phyloP scores from a whole-genome alignment of 2,113 vertebrate species.

The Steatornis caripensis region DNA sequence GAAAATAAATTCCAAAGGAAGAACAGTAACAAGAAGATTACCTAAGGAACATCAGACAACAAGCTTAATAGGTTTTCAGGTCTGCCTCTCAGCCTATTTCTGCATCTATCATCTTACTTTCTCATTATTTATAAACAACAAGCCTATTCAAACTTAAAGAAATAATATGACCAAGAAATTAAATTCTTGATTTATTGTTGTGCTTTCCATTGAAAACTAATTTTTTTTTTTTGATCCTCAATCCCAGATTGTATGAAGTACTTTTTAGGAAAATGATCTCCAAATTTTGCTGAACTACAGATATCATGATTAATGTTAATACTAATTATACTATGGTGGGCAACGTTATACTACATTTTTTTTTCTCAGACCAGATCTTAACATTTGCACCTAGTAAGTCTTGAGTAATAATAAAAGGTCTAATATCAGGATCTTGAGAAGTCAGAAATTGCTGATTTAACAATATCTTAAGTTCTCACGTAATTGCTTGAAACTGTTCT shows the following conservation, averaged over 20 bases:
- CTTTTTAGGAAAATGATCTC: background rate
- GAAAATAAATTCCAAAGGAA: background rate
- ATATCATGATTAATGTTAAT: background rate
- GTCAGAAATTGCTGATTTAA: background rate
- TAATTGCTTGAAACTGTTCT: background rate
- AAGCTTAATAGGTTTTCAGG: background rate
- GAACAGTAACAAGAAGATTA: background rate
- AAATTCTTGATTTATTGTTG: background rate
- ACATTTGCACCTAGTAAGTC: background rate
- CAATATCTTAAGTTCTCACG: background rate
- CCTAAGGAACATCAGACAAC: background rate
- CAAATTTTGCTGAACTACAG: background rate
- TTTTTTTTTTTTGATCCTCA: background rate
- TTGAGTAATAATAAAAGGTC: background rate
- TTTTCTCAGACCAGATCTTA: background rate
- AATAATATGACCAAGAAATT: background rate
- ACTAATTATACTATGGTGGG: background rate
- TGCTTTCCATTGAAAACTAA: background rate
- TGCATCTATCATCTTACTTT: background rate
- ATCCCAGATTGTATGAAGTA: background rate
- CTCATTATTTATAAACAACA: background rate
- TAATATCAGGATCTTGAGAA: background rate
- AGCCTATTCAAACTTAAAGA: background rate
- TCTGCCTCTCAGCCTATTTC: background rate
- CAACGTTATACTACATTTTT: background rate